Conservation (phyloP, 23 tunicate species). For the Phallusia fumigata region DNA sequence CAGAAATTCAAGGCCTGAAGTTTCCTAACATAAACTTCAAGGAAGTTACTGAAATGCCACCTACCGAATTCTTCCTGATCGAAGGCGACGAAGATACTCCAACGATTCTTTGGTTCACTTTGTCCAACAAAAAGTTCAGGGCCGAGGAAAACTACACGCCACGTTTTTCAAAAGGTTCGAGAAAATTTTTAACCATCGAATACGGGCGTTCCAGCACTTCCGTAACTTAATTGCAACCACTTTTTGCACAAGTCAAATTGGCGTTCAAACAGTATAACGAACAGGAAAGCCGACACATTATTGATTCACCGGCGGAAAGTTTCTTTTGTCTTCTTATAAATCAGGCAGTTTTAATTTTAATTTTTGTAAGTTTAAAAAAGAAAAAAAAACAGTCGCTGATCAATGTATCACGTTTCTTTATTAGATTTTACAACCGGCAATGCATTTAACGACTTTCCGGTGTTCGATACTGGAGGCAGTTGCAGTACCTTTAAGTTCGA, state of each 20-base stretch:
- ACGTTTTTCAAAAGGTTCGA: constrained; percentile 12
- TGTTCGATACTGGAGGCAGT: constrained; percentile 21
- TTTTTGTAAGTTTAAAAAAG: too few relatives aligned
- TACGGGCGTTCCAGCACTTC: too few relatives aligned
- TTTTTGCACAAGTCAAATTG: too few relatives aligned
- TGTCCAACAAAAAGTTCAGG: constrained; percentile 41
- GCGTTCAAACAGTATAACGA: too few relatives aligned
- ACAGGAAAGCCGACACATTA: too few relatives aligned
- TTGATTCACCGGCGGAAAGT: too few relatives aligned
- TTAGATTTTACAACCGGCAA: background rate
- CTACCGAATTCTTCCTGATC: constrained; percentile 41
- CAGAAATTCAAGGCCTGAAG: constrained; percentile 40
- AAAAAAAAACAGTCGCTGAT: too few relatives aligned
- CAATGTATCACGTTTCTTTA: background rate
- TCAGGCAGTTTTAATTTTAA: too few relatives aligned
- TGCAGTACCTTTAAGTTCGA: constrained; percentile 45
- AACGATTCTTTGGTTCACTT: constrained; percentile 60
- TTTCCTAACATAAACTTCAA: constrained; percentile 48
- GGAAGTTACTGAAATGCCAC: constrained; percentile 25
- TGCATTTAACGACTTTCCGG: constrained; percentile 47
- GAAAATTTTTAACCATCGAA: too few relatives aligned
- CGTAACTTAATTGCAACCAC: too few relatives aligned
- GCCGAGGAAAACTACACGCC: constrained; percentile 33
- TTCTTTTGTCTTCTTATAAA: too few relatives aligned
- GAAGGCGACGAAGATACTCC: constrained; percentile 51